Evolutionary conservation across 64 coral and sea anemone species (phyloP), one percentile per base, ranked within the genome.

Genomic region (Stichodactyla helianthus): DNA sequence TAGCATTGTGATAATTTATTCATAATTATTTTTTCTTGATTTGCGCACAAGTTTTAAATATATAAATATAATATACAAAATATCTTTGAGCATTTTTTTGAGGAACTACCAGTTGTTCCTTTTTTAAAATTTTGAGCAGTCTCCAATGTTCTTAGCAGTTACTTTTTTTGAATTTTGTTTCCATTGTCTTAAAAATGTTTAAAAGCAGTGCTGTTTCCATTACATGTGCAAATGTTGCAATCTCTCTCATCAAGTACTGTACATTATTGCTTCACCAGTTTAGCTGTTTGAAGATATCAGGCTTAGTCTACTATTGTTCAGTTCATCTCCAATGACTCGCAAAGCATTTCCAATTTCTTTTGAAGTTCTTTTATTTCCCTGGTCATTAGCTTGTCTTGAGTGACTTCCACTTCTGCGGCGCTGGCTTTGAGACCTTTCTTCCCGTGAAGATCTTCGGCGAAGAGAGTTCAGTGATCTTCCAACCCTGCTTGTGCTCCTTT

Each of bases 291-390:
- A 87, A 20, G 83, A 84, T 50, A 84, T 35, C 14, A 97, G 56
- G 79, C 88, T 97, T 10, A 93, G 50, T 52, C 88, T 89, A 67
- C 94, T 97, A 20, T 92, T 97, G 56, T 97, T 93, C 0, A 97
- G 88, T 77, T 93, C 91, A 63, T 97, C 94, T 59, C 94, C 94
- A 25, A 97, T 97, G 11, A 59, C 71, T 51, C 94, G 65, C 50
- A 97, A 77, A 23, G 88, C 85, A 77, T 44, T 25, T 6, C 88
- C 94, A 59, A 97, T 55, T 82, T 92, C 79, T 79, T 54, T 84
- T 4, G 94, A 93, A 52, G 22, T 64, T 22, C 44, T 62, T 79
- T 71, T 31, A 27, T 23, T 82, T 8, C 20, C 78, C 10, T 57
- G 59, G 26, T 60, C 83, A 60, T 4, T 25, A 31, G 7, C 15